Percentiles rank a stretch among this genome's conserved stretches.
Conservation (phyloP, 2,888 invertebrate genomes). For the Heliconius hortense region DNA sequence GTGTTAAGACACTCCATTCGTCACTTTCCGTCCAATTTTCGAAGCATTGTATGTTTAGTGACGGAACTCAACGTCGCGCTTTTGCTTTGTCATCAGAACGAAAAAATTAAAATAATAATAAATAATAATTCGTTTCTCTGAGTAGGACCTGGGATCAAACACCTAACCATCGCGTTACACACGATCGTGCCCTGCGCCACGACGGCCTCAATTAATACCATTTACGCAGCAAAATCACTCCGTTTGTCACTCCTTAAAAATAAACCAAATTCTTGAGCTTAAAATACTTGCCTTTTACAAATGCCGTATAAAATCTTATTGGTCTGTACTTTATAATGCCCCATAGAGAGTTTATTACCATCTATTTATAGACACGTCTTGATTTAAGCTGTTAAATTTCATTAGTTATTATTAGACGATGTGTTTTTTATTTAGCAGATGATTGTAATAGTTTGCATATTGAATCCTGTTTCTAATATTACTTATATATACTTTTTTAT, state of each 20-base stretch:
- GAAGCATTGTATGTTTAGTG: too few species aligned
- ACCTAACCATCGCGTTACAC: too few species aligned
- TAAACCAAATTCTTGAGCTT: background rate
- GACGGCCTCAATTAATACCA: too few species aligned
- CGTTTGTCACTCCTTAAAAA: background rate
- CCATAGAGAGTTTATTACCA: background rate
- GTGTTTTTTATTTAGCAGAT: background rate
- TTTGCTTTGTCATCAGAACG: too few species aligned
- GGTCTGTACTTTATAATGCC: conserved; percentile 5
- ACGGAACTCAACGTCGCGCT: too few species aligned
- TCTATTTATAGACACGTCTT: background rate
- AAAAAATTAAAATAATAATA: too few species aligned
- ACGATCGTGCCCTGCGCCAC: too few species aligned
- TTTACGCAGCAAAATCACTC: too few species aligned
- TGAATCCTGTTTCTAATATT: background rate
- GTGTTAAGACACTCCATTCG: too few species aligned
- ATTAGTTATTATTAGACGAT: conserved; percentile 1
- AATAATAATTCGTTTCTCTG: too few species aligned
- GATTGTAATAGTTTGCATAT: background rate
- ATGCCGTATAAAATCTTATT: background rate
- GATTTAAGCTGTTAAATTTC: conserved; percentile 17
- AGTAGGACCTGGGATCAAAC: too few species aligned
- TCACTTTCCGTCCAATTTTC: too few species aligned
- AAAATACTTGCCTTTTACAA: background rate
- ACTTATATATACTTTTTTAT: background rate